phyloP scores from a whole-genome alignment of 2,113 vertebrate genomes.

The Carettochelys insculpta region DNA sequence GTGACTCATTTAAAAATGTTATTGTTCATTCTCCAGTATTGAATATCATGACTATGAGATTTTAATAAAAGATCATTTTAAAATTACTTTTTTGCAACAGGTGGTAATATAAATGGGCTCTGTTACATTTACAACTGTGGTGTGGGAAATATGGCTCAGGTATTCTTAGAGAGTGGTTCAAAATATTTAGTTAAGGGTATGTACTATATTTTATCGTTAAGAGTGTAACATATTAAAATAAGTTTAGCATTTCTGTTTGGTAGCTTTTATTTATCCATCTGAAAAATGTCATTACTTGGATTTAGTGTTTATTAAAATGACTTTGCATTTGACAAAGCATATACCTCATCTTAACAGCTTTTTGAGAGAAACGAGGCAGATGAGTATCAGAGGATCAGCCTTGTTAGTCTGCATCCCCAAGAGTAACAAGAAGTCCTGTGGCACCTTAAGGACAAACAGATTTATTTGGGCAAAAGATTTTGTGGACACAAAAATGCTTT shows the following conservation, averaged over 20 bases:
- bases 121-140: not conserved
- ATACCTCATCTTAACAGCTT: not conserved
- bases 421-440: no score
- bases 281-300: not conserved
- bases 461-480: no score
- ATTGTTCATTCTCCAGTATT: not conserved
- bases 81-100: not conserved
- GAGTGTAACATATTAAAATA: not conserved
- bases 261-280: not conserved
- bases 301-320: not conserved
- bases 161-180: not conserved
- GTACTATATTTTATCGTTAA: not conserved
- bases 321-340: not conserved
- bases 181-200: not conserved
- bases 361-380: not conserved
- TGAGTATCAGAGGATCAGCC: not conserved
- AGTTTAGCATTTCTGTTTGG: not conserved
- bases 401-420: no score
- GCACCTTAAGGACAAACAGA: no score
- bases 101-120: not conserved
- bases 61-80: constrained; percentile 2
- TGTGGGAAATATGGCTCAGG: not conserved
- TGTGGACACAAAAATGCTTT: no score
- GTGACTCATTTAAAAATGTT: constrained; percentile 9
- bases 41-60: not conserved